A percentile compares a stretch with the other conserved stretches of the same genome.
These are phyloP conservation scores for Acridotheres tristis DNA, from an alignment of 2,797 vertebrate species.

Conservation along the genomic window DNA sequence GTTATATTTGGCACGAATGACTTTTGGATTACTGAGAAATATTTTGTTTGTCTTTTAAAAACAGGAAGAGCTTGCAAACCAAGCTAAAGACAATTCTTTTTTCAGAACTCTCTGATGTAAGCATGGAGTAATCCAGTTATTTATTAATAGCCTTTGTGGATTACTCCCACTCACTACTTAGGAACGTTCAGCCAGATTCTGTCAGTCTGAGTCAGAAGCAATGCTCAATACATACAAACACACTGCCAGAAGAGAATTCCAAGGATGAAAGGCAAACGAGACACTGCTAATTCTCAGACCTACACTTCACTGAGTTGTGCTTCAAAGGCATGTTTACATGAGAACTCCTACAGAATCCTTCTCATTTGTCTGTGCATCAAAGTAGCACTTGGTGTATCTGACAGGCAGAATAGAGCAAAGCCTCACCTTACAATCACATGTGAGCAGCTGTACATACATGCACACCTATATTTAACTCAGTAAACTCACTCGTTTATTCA, in stretches of 20 bases:
- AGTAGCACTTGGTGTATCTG: neutral
- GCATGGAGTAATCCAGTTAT: conserved; percentile 17
- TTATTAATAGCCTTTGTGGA: conserved; percentile 57
- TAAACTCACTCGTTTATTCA: neutral
- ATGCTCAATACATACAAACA: neutral
- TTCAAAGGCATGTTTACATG: neutral
- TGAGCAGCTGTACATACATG: neutral
- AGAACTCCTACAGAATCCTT: neutral
- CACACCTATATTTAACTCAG: neutral
- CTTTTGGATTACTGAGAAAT: neutral
- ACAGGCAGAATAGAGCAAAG: fast-evolving
- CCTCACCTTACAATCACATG: neutral
- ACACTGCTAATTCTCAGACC: neutral
- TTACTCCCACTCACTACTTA: conserved; percentile 55
- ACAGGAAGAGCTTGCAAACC: neutral
- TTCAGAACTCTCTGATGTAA: conserved; percentile 30
- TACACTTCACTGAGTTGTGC: neutral
- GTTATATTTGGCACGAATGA: neutral
- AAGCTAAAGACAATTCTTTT: conserved; percentile 1
- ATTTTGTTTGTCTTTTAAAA: neutral
- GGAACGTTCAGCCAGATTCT: neutral
- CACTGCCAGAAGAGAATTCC: neutral
- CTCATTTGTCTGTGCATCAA: neutral
- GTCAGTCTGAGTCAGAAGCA: conserved; percentile 1
- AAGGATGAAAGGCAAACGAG: neutral